Conservation (phyloP, 2,113 vertebrate genomes). For the Diphyllodes magnificus region DNA sequence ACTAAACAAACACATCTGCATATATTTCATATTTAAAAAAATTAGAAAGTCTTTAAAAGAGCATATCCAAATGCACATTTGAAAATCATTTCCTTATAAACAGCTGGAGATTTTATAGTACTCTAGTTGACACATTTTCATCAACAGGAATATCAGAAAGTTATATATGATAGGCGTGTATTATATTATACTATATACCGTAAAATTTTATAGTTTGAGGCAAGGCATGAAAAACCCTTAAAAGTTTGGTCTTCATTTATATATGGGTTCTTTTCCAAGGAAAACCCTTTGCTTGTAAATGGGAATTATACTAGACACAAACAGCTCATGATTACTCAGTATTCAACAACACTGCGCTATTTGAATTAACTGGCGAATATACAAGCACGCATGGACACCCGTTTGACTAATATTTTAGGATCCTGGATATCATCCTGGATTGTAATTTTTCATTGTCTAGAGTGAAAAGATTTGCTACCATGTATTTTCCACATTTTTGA, state of each 20-base stretch:
- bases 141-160: constrained; percentile 1
- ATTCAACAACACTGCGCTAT: not conserved
- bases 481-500: not conserved
- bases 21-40: not conserved
- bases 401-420: not conserved
- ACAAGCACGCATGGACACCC: not conserved
- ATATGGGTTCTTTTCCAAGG: not conserved
- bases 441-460: constrained; percentile 25
- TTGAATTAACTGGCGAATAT: not conserved
- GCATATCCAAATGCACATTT: not conserved
- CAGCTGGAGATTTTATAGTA: constrained; percentile 22
- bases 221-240: not conserved
- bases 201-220: constrained; percentile 9
- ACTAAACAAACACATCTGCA: not conserved
- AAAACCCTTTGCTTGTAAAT: not conserved
- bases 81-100: not conserved
- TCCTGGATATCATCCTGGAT: not conserved
- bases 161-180: not conserved
- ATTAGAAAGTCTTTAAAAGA: not conserved
- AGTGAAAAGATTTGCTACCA: not conserved
- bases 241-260: not conserved
- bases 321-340: not conserved
- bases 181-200: not conserved
- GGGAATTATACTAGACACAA: not conserved
- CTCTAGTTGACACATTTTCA: not conserved